Conservation (phyloP, 2,888 invertebrate species). For the Ectemnius lituratus region DNA sequence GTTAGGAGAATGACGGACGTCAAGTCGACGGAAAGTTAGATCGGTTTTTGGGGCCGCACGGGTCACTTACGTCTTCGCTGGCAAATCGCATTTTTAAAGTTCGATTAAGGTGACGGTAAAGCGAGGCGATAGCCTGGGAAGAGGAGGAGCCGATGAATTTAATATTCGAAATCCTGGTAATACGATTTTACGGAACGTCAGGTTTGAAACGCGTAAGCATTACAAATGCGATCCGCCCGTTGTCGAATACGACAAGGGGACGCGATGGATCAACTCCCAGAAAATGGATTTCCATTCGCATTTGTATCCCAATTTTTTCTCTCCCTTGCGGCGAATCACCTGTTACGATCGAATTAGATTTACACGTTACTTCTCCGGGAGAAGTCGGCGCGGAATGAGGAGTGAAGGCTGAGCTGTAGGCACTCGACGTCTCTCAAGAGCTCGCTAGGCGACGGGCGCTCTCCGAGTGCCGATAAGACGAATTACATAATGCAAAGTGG, state of each 20-base stretch:
- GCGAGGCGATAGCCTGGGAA: constrained; percentile 49
- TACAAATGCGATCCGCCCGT: constrained; percentile 70
- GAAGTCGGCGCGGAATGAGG: not conserved
- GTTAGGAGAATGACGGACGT: not conserved
- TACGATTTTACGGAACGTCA: constrained; percentile 73
- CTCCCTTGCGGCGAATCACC: constrained; percentile 30
- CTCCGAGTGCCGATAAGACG: constrained; percentile 24
- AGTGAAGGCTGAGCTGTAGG: not conserved
- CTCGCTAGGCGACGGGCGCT: constrained; percentile 1
- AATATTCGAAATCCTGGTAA: constrained; percentile 73
- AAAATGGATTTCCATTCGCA: constrained; percentile 57
- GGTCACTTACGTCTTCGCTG: constrained; percentile 4
- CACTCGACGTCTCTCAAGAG: not conserved
- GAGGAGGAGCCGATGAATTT: constrained; percentile 66
- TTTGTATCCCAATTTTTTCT: constrained; percentile 54
- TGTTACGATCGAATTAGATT: constrained; percentile 39
- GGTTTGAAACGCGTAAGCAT: constrained; percentile 65
- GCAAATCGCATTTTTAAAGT: constrained; percentile 52
- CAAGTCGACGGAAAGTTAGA: not conserved
- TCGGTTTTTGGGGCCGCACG: not conserved
- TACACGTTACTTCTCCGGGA: not conserved
- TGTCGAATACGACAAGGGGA: constrained; percentile 37
- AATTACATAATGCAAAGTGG: constrained; percentile 28
- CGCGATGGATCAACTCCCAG: constrained; percentile 29
- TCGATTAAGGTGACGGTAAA: constrained; percentile 57